Percentiles rank a stretch among this genome's conserved stretches.
phyloP scores from a whole-genome alignment of 2,888 invertebrate genomes.

The Rhamphomyia laevipes region DNA sequence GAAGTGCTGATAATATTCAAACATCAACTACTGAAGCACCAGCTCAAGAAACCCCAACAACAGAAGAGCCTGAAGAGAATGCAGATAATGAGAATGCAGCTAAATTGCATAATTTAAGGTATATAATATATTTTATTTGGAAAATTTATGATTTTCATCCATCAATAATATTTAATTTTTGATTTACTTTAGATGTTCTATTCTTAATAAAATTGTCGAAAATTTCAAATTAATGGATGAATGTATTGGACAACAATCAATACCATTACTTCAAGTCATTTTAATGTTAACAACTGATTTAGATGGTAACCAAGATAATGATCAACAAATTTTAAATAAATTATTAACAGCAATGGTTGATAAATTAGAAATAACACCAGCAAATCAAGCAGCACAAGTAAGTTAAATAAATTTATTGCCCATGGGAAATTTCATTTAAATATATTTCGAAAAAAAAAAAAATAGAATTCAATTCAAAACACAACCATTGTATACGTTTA shows the following conservation, averaged over 20 bases:
- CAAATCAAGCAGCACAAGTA: conserved; percentile 36
- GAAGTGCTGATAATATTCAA: conserved; percentile 18
- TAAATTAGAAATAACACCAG: conserved; percentile 55
- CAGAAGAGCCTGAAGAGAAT: conserved; percentile 24
- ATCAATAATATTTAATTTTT: neutral
- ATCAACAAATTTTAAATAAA: conserved; percentile 63
- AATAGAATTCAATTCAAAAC: no score
- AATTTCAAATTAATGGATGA: conserved; percentile 63
- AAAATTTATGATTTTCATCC: neutral
- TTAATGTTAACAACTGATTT: conserved; percentile 82
- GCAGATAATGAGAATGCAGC: conserved; percentile 32
- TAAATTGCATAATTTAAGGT: conserved; percentile 35
- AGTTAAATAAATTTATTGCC: neutral
- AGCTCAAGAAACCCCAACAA: conserved; percentile 22
- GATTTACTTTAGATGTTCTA: conserved; percentile 34
- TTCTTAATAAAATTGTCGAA: conserved; percentile 64
- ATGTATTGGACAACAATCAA: conserved; percentile 72
- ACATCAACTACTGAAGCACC: conserved; percentile 14
- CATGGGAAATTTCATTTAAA: no score
- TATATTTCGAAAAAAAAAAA: no score
- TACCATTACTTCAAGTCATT: conserved; percentile 86
- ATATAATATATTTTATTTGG: neutral
- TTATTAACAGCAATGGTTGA: conserved; percentile 60
- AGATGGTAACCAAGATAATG: conserved; percentile 71
- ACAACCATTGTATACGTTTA: no score